These are phyloP conservation scores for Eristalis tenax DNA, from an alignment of 2,888 invertebrate species.

Conservation along the genomic window DNA sequence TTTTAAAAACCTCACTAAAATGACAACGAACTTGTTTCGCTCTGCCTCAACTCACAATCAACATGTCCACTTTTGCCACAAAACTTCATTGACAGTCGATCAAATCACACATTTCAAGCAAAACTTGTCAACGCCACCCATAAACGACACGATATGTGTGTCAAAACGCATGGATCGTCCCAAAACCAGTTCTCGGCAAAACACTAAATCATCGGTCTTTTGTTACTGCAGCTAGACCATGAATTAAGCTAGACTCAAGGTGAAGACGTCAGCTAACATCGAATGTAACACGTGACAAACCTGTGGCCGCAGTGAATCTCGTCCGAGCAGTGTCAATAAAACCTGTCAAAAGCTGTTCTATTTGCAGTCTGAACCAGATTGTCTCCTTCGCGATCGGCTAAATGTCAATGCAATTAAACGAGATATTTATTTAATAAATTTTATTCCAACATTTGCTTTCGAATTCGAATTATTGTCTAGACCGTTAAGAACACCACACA, in stretches of 20 bases:
- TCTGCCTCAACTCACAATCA: neutral
- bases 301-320: neutral
- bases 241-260: neutral
- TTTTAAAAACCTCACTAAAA: neutral
- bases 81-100: neutral
- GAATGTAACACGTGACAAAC: neutral
- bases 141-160: neutral
- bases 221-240: neutral
- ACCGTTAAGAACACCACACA: neutral
- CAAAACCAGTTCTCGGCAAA: neutral
- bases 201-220: neutral
- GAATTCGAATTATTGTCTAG: neutral
- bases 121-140: neutral
- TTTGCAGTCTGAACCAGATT: neutral
- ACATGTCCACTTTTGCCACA: neutral
- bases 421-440: neutral
- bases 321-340: neutral
- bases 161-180: neutral
- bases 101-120: neutral
- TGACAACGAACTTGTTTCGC: neutral
- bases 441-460: neutral
- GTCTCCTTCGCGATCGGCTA: neutral
- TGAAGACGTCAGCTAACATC: neutral
- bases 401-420: conserved; percentile 29
- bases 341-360: neutral